A percentile compares a stretch with the other conserved stretches of the same genome.
phyloP scores from a whole-genome alignment of 2,888 invertebrate species.

The Masnerella sp. region DNA sequence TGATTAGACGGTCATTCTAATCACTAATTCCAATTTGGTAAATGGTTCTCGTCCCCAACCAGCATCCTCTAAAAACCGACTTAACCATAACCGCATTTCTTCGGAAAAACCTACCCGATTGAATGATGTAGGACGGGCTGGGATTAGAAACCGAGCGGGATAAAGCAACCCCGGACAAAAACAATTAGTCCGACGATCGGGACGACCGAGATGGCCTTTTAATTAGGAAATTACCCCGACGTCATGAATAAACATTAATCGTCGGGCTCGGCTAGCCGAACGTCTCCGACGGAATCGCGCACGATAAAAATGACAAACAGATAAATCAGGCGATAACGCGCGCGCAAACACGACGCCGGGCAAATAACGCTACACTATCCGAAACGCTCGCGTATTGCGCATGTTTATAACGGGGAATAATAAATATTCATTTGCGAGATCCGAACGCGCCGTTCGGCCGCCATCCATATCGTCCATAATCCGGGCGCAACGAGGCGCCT shows the following conservation, averaged over 20 bases:
- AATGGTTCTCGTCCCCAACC: too few species aligned
- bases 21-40: too few species aligned
- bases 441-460: constrained; percentile 15
- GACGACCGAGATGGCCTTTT: not conserved
- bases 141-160: not conserved
- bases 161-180: not conserved
- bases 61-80: too few species aligned
- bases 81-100: too few species aligned
- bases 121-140: too few species aligned
- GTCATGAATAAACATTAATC: constrained; percentile 6
- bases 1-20: too few species aligned
- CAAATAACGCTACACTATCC: constrained; percentile 33
- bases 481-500: constrained; percentile 13
- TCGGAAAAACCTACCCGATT: too few species aligned
- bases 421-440: constrained; percentile 37
- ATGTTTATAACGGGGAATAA: constrained; percentile 36
- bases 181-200: not conserved
- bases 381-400: constrained; percentile 21
- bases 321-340: constrained; percentile 16
- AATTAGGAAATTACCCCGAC: not conserved
- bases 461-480: constrained; percentile 30
- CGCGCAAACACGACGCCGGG: constrained; percentile 11
- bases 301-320: constrained; percentile 14
- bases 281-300: not conserved
- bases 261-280: too few species aligned